Evolutionary conservation across 2,113 vertebrate genomes (phyloP).

Genomic region (Camelus bactrianus): DNA sequence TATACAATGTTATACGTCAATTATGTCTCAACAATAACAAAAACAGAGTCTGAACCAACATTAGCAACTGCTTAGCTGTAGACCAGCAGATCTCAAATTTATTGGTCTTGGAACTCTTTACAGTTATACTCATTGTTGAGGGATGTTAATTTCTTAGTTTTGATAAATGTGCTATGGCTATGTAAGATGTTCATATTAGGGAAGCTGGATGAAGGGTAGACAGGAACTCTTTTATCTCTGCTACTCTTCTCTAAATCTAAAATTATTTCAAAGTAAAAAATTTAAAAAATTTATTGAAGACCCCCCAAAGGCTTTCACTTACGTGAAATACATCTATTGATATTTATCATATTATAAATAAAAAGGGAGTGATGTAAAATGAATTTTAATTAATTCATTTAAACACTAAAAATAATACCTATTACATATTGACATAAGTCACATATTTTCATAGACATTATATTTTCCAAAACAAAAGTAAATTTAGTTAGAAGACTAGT

Average conservation of each 20-base stretch:
- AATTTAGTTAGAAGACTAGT: neutral
- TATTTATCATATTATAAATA: neutral
- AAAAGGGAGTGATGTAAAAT: slow-evolving; percentile 3
- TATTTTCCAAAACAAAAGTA: slow-evolving; percentile 30
- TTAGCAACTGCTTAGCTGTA: neutral
- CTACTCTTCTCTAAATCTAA: neutral
- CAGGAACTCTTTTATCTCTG: neutral
- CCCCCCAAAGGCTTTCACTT: neutral
- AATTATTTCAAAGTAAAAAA: slow-evolving; percentile 30
- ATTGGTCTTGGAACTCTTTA: neutral
- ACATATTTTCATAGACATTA: neutral
- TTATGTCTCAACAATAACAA: neutral
- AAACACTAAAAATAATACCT: neutral
- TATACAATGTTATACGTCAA: neutral
- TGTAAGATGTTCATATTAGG: neutral
- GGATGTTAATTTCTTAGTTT: slow-evolving; percentile 1
- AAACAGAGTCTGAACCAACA: neutral
- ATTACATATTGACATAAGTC: slow-evolving; percentile 5
- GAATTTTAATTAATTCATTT: slow-evolving; percentile 20
- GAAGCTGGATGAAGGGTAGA: neutral
- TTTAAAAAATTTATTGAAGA: neutral
- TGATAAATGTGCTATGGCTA: neutral
- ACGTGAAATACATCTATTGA: neutral
- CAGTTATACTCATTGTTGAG: neutral
- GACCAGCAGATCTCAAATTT: neutral